Conservation (phyloP, 2,113 vertebrate genomes). For the Embiotoca jacksoni region DNA sequence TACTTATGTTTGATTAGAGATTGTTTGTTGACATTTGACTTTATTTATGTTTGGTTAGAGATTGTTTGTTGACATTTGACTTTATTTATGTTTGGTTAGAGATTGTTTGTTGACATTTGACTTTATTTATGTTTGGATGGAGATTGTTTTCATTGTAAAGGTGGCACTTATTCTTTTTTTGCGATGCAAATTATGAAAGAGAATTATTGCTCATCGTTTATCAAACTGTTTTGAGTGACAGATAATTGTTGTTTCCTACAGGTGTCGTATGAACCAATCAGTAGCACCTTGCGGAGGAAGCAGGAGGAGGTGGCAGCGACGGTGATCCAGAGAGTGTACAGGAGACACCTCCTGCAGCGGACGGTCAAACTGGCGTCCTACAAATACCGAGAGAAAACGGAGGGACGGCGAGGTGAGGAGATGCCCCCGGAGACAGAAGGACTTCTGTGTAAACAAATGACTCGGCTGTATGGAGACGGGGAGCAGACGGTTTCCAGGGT, state of each 20-base stretch:
- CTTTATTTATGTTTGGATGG: too few species aligned
- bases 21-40: too few species aligned
- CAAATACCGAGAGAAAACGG: constrained; percentile 82
- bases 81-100: too few species aligned
- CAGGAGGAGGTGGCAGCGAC: constrained; percentile 92
- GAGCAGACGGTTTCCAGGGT: background rate
- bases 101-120: too few species aligned
- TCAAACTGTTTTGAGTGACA: background rate
- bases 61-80: too few species aligned
- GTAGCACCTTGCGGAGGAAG: constrained; percentile 92
- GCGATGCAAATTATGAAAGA: too few species aligned
- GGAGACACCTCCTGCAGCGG: constrained; percentile 87
- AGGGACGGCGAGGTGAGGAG: rapidly evolving
- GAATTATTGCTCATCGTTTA: too few species aligned
- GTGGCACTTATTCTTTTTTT: too few species aligned
- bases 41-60: too few species aligned
- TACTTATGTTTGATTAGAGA: too few species aligned
- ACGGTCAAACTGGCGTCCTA: constrained; percentile 88
- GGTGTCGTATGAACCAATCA: constrained; percentile 92
- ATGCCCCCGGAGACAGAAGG: constrained; percentile 84
- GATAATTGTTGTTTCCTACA: constrained; percentile 3
- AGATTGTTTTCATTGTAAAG: too few species aligned
- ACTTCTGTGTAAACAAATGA: constrained; percentile 83
- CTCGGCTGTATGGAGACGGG: constrained; percentile 77
- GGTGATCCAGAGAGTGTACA: constrained; percentile 93